These are phyloP conservation scores for Morone chrysops DNA, from an alignment of 2,113 vertebrate species.

Conservation along the genomic window DNA sequence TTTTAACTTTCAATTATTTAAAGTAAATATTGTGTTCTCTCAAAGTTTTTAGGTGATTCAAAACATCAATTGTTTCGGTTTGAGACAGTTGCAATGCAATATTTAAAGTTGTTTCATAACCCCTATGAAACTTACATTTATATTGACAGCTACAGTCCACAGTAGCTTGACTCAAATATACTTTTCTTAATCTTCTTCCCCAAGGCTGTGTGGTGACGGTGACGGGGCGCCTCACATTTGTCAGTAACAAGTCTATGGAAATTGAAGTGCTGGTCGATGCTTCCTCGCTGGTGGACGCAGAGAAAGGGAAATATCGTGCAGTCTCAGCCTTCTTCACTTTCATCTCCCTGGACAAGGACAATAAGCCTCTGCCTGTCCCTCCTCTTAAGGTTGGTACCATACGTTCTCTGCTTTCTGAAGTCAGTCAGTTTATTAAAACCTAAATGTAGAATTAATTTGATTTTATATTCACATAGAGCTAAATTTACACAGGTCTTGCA, in stretches of 20 bases:
- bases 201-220: constrained; percentile 94
- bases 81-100: not conserved
- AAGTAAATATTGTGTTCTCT: not conserved
- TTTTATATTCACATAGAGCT: not conserved
- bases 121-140: not conserved
- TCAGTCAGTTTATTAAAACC: constrained; percentile 13
- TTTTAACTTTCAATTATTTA: not conserved
- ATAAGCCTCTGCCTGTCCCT: constrained; percentile 87
- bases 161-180: not conserved
- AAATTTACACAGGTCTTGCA: not conserved
- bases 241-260: constrained; percentile 96
- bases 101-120: too few species aligned
- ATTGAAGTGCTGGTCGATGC: constrained; percentile 96
- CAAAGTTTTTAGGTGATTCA: not conserved
- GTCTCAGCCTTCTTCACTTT: constrained; percentile 96
- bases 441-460: not conserved
- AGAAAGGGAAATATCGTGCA: constrained; percentile 87
- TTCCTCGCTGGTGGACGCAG: constrained; percentile 83
- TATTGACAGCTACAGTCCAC: not conserved
- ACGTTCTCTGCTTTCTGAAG: not conserved
- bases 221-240: constrained; percentile 94
- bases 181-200: constrained; percentile 7
- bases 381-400: constrained; percentile 89
- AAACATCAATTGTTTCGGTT: not conserved
- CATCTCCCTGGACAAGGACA: constrained; percentile 93